Base-by-base conservation (phyloP, 1,140 invertebrate species). In the Limonius californicus region DNA sequence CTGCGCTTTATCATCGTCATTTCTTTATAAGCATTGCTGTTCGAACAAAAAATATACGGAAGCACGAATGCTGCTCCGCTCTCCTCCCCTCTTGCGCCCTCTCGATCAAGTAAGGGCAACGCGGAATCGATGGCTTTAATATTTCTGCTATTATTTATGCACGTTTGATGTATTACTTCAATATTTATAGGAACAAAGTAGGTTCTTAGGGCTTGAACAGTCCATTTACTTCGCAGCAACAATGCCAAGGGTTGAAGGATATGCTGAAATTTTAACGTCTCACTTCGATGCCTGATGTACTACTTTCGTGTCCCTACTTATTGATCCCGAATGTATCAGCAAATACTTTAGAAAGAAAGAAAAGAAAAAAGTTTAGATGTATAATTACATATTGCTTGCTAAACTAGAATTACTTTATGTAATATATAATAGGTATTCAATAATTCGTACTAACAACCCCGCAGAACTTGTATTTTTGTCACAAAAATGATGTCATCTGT, bases 151-250 rank as follows among this genome's bases (percentile, higher is more conserved):
- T 50, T 50, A 50, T 50, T 50, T 50, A 50, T 50, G 45, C 45
- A 50, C 45, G 20, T 50, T 50, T 50, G 45, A 50, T 50, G 45
- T 50, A 50, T 50, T 50, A 21, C 45, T 50, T 50, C 45, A 50
- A 50, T 50, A 50, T 50, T 50, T 50, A 50, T 50, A 18, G 45
- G 45, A 21, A 21, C 45, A 50, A 39, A 39, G 35, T 39, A 39
- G 35, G 35, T 39, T 39, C 35, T 39, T 39, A 39, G n/a, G 35
- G 35, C n/a, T 39, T 39, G n/a, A 39, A 39, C 35, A 39, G 35
- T 39, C 35, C 35, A 39, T 39, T 39, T 39, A 2, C 35, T 21
- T 50, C 45, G 19, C 16, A 50, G 45, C 45, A 50, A 50, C 45
- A 50, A 50, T 50, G 45, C 45, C 16, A 21, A 19, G 9, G 45